Conservation (phyloP, 1,140 invertebrate species). For the Chrysoperla carnea region DNA sequence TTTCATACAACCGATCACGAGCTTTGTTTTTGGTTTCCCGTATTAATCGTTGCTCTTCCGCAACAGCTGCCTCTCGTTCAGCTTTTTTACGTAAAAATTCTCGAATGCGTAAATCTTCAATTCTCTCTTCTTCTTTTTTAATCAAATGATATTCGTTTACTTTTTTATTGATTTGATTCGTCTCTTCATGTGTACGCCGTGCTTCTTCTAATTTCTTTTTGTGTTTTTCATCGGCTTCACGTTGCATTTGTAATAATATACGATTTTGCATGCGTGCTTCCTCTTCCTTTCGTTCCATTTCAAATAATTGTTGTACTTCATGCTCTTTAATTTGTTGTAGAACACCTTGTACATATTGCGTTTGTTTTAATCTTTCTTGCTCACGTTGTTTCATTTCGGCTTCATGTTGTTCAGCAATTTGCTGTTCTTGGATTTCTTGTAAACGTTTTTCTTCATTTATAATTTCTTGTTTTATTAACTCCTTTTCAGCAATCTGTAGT, state of each 20-base stretch:
- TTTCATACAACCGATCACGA: constrained; percentile 23
- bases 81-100: constrained; percentile 38
- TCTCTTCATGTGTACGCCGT: constrained; percentile 26
- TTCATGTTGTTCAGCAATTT: no score
- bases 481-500: constrained; percentile 30
- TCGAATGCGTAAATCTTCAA: constrained; percentile 37
- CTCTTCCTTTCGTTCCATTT: constrained; percentile 42
- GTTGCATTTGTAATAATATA: constrained; percentile 29
- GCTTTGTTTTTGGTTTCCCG: constrained; percentile 28
- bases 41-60: constrained; percentile 29
- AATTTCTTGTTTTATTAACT: constrained; percentile 6
- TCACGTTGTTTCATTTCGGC: constrained; percentile 23
- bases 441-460: no score
- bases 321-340: constrained; percentile 39
- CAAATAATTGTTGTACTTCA: constrained; percentile 33
- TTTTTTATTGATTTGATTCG: constrained; percentile 34
- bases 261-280: constrained; percentile 40
- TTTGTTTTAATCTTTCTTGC: constrained; percentile 18
- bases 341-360: constrained; percentile 23
- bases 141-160: constrained; percentile 31
- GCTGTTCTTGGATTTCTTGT: no score
- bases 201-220: constrained; percentile 21
- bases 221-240: constrained; percentile 28
- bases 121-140: constrained; percentile 35
- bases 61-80: constrained; percentile 30